These are phyloP conservation scores for Psilopogon haemacephalus DNA, from an alignment of 2,113 vertebrate genomes.

Conservation along the genomic window DNA sequence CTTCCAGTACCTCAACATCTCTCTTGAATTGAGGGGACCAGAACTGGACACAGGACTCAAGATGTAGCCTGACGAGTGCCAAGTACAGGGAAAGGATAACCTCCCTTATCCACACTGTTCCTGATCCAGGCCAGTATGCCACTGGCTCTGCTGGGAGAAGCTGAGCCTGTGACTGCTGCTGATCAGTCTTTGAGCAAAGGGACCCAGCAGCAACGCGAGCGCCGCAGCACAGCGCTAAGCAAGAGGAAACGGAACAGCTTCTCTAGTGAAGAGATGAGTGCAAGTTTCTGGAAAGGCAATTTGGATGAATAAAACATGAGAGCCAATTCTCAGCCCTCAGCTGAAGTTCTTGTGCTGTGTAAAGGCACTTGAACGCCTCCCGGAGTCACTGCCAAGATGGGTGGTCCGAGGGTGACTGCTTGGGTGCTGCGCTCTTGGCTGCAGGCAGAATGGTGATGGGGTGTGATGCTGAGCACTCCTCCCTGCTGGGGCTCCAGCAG, in stretches of 20 bases:
- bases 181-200: neutral
- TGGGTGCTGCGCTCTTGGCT: neutral
- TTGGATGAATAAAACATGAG: constrained; percentile 44
- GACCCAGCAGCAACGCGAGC: neutral
- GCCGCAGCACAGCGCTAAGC: neutral
- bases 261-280: neutral
- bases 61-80: too few species aligned
- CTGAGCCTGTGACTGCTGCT: neutral
- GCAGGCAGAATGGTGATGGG: neutral
- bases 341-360: neutral
- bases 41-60: too few species aligned
- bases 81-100: too few species aligned
- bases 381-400: neutral
- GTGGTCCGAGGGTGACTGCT: neutral
- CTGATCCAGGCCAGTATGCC: too few species aligned
- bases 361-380: neutral
- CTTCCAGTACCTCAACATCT: too few species aligned
- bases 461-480: neutral
- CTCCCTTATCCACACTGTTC: too few species aligned
- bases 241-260: constrained; percentile 29
- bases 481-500: accelerated
- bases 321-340: neutral
- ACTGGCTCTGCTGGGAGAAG: too few species aligned
- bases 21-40: too few species aligned
- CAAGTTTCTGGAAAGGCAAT: constrained; percentile 21